Evolutionary conservation across 2,888 invertebrate genomes (phyloP).

Genomic region (Epinotia ramella): DNA sequence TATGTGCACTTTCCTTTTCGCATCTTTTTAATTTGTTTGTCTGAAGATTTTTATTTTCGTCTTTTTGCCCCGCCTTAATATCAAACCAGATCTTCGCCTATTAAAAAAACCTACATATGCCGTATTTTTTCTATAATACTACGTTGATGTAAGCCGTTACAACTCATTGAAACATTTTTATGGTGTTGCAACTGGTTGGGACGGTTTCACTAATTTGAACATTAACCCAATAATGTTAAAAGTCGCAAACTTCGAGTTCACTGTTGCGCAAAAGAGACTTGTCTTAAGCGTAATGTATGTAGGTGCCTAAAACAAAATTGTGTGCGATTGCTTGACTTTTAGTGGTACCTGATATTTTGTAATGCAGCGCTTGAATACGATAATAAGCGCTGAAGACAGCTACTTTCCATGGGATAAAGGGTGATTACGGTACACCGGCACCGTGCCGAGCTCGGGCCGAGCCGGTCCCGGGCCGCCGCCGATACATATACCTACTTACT

Average conservation of each 20-base stretch:
- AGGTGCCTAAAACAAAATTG: background rate
- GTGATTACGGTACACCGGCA: too few species aligned
- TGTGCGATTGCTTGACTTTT: background rate
- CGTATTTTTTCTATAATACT: constrained; percentile 56
- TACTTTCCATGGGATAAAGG: too few species aligned
- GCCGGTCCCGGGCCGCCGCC: too few species aligned
- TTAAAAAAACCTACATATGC: background rate
- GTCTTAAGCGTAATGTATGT: constrained; percentile 22
- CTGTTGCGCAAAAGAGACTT: constrained; percentile 27
- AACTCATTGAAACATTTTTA: constrained; percentile 19
- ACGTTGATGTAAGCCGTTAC: constrained; percentile 5
- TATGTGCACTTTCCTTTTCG: too few species aligned
- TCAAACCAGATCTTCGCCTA: background rate
- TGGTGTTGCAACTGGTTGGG: constrained; percentile 29
- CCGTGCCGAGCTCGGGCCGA: too few species aligned
- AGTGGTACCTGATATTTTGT: too few species aligned
- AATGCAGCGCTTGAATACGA: too few species aligned
- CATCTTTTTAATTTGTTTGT: too few species aligned
- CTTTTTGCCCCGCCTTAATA: too few species aligned
- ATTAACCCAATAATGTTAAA: constrained; percentile 39
- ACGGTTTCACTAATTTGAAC: constrained; percentile 34
- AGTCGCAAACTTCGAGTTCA: constrained; percentile 33
- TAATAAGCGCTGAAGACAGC: too few species aligned
- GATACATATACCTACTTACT: too few species aligned
- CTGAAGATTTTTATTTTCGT: too few species aligned